A percentile compares a stretch with the other conserved stretches of the same genome.
Conservation (phyloP, 2,113 vertebrate genomes). For the Progne subis region DNA sequence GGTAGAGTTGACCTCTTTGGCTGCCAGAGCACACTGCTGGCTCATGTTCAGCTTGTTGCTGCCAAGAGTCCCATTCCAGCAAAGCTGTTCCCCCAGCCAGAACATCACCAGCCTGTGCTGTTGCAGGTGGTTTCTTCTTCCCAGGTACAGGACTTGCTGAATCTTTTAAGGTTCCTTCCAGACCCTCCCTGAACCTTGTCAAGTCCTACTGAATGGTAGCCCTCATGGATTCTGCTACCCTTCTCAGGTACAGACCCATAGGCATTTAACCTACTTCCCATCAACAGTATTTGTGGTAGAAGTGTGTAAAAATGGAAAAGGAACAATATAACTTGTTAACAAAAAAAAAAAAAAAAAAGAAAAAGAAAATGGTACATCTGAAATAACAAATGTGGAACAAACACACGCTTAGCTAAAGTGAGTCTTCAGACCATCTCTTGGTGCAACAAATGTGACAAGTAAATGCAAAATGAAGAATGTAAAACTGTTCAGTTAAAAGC, state of each 20-base stretch:
- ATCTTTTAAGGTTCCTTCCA: not conserved
- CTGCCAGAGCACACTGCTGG: not conserved
- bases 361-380: not conserved
- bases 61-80: not conserved
- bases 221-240: not conserved
- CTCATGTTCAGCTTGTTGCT: not conserved
- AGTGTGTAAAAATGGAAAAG: not conserved
- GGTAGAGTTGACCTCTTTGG: not conserved
- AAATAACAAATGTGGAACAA: not conserved
- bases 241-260: not conserved
- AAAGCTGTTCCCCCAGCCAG: not conserved
- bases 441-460: not conserved
- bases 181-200: not conserved
- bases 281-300: not conserved
- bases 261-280: not conserved
- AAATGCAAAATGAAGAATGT: not conserved
- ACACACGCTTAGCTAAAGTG: not conserved
- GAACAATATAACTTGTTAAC: not conserved
- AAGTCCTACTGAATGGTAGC: not conserved
- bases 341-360: not conserved
- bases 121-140: not conserved
- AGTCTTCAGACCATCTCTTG: not conserved
- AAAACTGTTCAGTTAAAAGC: not conserved
- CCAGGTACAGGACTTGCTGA: not conserved
- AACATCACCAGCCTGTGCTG: not conserved